Evolutionary conservation across 2,113 vertebrate species (phyloP).

Genomic region (Dasyprocta punctata): DNA sequence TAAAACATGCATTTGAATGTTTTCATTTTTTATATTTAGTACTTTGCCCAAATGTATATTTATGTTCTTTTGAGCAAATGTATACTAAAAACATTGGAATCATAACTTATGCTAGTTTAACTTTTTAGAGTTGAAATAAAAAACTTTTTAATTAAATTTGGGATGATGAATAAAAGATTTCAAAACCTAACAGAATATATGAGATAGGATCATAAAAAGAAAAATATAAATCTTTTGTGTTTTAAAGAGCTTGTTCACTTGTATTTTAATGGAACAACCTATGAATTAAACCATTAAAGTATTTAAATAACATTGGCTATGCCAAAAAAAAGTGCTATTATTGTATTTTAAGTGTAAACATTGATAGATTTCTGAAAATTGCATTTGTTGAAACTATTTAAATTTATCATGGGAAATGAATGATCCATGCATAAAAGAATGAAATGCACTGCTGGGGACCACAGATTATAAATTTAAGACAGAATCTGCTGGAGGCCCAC

Average conservation of each 20-base stretch:
- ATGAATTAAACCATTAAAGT: background rate
- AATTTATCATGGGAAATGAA: background rate
- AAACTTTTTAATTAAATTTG: slow-evolving; percentile 36
- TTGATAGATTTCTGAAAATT: background rate
- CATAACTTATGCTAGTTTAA: background rate
- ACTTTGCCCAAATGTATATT: background rate
- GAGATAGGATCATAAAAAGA: background rate
- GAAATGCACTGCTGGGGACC: background rate
- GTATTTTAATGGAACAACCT: background rate
- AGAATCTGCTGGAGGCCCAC: too few species aligned
- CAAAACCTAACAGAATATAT: background rate
- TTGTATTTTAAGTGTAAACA: background rate
- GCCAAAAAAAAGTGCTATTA: background rate
- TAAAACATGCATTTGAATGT: background rate
- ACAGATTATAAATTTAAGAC: too few species aligned
- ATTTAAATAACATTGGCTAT: background rate
- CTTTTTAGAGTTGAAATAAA: slow-evolving; percentile 6
- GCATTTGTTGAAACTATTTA: background rate
- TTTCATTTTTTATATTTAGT: slow-evolving; percentile 4
- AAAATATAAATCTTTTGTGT: background rate
- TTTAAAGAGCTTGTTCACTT: background rate
- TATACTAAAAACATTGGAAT: background rate
- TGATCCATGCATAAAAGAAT: background rate
- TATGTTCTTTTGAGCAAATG: background rate
- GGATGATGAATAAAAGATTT: background rate